A percentile compares a stretch with the other conserved stretches of the same genome.
These are phyloP conservation scores for Tokudaia tokunoshimensis DNA, from an alignment of 2,797 vertebrate genomes.

Conservation along the genomic window DNA sequence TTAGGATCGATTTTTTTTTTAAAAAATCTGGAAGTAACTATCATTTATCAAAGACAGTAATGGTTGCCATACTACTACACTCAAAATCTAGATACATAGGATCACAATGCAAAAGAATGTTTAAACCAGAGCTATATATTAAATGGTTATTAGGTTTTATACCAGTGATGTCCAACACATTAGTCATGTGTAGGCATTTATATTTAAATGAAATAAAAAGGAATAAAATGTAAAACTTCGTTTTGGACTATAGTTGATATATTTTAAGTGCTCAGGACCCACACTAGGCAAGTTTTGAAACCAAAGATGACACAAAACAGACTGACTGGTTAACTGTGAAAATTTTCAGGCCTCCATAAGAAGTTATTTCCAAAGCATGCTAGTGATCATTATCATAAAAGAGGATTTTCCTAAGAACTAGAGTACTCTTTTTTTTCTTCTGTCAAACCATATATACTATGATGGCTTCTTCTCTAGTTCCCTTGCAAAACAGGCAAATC, in stretches of 20 bases:
- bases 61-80: not conserved
- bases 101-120: not conserved
- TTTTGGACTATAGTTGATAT: not conserved
- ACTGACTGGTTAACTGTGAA: not conserved
- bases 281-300: not conserved
- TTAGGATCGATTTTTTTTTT: not conserved
- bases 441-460: not conserved
- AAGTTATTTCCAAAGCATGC: constrained; percentile 37
- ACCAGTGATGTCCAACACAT: not conserved
- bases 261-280: not conserved
- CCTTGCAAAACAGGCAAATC: constrained; percentile 26
- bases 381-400: not conserved
- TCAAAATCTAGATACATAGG: constrained; percentile 14
- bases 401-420: constrained; percentile 30
- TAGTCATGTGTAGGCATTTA: not conserved
- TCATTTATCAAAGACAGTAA: constrained; percentile 29
- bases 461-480: not conserved
- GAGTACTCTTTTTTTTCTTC: not conserved
- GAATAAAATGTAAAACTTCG: constrained; percentile 10
- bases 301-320: constrained; percentile 46
- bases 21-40: constrained; percentile 20
- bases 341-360: not conserved
- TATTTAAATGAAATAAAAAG: not conserved
- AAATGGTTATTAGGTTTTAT: not conserved
- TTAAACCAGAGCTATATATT: constrained; percentile 24